phyloP scores from a whole-genome alignment of 2,797 vertebrate genomes.

The Lepus townsendii region DNA sequence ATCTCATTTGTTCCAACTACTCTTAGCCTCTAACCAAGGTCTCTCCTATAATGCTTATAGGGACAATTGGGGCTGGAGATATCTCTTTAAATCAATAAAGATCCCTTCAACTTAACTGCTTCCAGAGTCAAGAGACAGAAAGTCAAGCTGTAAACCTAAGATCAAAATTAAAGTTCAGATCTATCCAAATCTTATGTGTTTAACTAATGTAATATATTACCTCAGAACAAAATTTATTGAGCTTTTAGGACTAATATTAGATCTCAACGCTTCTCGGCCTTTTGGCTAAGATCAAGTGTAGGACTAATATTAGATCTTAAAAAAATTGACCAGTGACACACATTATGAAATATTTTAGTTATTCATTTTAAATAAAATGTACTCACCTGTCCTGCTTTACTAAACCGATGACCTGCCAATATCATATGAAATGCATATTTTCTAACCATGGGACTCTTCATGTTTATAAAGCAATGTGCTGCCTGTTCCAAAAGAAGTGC shows the following conservation, averaged over 20 bases:
- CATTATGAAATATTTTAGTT: slow-evolving; percentile 10
- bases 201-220: neutral
- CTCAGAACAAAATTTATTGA: slow-evolving; percentile 32
- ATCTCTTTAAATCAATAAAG: slow-evolving; percentile 1
- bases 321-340: neutral
- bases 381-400: slow-evolving; percentile 98
- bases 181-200: slow-evolving; percentile 30
- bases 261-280: neutral
- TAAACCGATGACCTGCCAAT: slow-evolving; percentile 97
- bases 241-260: slow-evolving; percentile 58
- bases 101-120: neutral
- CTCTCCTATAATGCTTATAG: neutral
- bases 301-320: slow-evolving; percentile 48
- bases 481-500: slow-evolving; percentile 98
- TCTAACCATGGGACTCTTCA: slow-evolving; percentile 98
- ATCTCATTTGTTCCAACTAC: neutral
- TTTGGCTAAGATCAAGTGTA: neutral
- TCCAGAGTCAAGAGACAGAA: neutral
- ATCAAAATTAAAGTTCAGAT: slow-evolving; percentile 44
- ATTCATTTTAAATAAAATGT: slow-evolving; percentile 49
- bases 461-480: slow-evolving; percentile 98
- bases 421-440: slow-evolving; percentile 99
- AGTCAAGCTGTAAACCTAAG: neutral
- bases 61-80: neutral
- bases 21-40: neutral